Evolutionary conservation across 2,888 invertebrate species (phyloP).

Genomic region (Rhodophaea formosa): DNA sequence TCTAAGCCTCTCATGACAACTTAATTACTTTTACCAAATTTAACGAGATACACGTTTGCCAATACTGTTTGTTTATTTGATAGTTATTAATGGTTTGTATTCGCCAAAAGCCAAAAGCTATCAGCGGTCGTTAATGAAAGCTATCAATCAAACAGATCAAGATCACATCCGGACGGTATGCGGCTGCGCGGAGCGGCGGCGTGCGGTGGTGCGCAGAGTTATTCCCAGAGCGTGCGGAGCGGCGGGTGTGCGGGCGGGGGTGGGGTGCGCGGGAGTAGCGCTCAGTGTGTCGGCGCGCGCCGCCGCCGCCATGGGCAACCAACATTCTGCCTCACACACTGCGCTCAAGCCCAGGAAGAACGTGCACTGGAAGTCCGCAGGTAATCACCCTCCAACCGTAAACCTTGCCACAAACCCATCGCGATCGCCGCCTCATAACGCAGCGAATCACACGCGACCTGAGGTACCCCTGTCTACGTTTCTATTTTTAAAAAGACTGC

Average conservation of each 20-base stretch:
- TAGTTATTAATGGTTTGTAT: constrained; percentile 5
- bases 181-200: constrained; percentile 13
- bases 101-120: constrained; percentile 51
- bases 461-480: constrained; percentile 47
- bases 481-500: constrained; percentile 74
- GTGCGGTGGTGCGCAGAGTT: constrained; percentile 55
- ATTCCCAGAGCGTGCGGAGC: constrained; percentile 59
- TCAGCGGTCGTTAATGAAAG: constrained; percentile 49
- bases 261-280: constrained; percentile 46
- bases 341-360: constrained; percentile 84
- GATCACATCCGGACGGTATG: constrained; percentile 50
- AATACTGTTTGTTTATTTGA: neutral
- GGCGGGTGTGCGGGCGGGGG: constrained; percentile 40
- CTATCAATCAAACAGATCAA: constrained; percentile 66
- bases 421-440: constrained; percentile 22
- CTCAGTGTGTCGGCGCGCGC: constrained; percentile 76
- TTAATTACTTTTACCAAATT: no score
- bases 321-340: constrained; percentile 72
- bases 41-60: neutral
- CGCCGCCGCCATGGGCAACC: constrained; percentile 80
- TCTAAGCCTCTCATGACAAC: no score
- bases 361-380: constrained; percentile 93
- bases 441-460: constrained; percentile 30
- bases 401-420: constrained; percentile 26
- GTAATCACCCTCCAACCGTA: constrained; percentile 68